Evolutionary conservation across 2,113 vertebrate genomes (phyloP).

Genomic region (Geococcyx californianus): DNA sequence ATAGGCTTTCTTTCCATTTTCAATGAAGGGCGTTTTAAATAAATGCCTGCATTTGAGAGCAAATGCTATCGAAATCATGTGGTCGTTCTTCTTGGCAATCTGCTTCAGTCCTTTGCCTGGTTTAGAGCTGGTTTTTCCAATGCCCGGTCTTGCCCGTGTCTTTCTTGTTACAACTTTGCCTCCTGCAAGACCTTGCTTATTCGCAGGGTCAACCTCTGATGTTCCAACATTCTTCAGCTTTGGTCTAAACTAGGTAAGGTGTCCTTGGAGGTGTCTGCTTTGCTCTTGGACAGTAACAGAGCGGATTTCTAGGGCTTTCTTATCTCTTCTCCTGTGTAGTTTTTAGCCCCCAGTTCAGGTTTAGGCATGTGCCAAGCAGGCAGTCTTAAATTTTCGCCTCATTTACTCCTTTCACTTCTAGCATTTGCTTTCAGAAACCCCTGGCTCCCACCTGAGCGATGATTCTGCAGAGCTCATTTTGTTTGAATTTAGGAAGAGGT

Average conservation of each 20-base stretch:
- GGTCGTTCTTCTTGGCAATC: background rate
- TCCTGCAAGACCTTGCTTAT: background rate
- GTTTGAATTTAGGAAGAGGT: background rate
- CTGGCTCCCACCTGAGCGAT: background rate
- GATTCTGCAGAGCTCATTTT: background rate
- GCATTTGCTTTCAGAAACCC: background rate
- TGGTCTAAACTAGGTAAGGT: background rate
- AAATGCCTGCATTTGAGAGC: background rate
- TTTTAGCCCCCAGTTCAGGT: background rate
- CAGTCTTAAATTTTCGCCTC: background rate
- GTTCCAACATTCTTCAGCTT: background rate
- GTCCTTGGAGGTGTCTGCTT: background rate
- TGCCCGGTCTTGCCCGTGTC: background rate
- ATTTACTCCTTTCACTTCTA: background rate
- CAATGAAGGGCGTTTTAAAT: background rate
- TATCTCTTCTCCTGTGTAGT: background rate
- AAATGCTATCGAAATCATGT: background rate
- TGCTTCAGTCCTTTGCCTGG: background rate
- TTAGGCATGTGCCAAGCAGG: background rate
- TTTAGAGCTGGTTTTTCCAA: background rate
- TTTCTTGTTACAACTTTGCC: background rate
- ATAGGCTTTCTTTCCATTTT: slow-evolving; percentile 11
- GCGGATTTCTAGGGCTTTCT: background rate
- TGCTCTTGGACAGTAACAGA: background rate
- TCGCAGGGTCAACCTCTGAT: background rate